Conservation (phyloP, 2,113 vertebrate species). For the Hemibagrus wyckioides region DNA sequence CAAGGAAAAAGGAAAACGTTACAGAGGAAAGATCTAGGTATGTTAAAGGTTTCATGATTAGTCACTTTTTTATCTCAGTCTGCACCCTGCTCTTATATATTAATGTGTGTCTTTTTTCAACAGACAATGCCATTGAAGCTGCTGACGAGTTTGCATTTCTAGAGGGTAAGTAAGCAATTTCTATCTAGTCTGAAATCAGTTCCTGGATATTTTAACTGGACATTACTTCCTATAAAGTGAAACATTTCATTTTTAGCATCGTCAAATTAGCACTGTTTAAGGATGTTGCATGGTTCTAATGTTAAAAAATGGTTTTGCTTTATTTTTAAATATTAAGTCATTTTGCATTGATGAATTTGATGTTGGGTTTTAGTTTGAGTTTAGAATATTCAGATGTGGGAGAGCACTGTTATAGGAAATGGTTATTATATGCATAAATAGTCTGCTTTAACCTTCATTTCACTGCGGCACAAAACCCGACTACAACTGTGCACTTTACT, state of each 20-base stretch:
- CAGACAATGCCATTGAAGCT: conserved; percentile 94
- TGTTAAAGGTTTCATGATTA: conserved; percentile 26
- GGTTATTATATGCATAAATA: not conserved
- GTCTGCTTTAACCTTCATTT: not conserved
- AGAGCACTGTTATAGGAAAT: not conserved
- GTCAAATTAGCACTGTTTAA: too few species aligned
- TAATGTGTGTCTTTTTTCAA: conserved; percentile 48
- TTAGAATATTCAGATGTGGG: too few species aligned
- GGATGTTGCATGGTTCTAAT: too few species aligned
- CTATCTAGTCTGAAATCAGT: not conserved
- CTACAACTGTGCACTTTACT: not conserved
- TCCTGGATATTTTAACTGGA: not conserved
- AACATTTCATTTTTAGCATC: not conserved
- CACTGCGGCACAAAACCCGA: not conserved
- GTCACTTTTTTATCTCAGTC: not conserved
- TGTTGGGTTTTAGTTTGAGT: not conserved
- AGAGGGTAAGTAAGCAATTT: conserved; percentile 78
- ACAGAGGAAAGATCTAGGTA: conserved; percentile 94
- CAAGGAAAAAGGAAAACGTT: conserved; percentile 96
- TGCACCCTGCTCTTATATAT: not conserved
- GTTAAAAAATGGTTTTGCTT: not conserved
- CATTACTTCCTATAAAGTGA: not conserved
- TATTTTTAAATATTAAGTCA: not conserved
- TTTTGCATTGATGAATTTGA: not conserved
- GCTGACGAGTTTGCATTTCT: conserved; percentile 96